Conservation (phyloP, 2,113 vertebrate genomes). For the Pomatorhinus ruficollis region DNA sequence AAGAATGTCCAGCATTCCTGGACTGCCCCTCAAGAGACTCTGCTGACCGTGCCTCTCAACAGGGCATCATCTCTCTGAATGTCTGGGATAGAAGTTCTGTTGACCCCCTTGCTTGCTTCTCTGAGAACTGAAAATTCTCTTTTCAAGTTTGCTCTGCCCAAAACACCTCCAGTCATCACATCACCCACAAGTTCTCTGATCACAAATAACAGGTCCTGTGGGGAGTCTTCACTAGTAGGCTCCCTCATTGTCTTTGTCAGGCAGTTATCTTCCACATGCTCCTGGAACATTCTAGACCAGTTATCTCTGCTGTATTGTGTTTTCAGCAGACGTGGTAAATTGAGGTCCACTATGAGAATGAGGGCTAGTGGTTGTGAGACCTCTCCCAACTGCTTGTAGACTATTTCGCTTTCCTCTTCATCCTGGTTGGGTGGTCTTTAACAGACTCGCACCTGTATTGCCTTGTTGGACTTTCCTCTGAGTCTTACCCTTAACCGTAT, state of each 20-base stretch:
- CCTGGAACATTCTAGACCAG: background rate
- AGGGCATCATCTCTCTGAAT: background rate
- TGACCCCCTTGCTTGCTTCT: background rate
- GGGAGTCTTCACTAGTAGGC: background rate
- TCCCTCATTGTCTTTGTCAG: background rate
- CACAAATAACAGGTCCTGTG: background rate
- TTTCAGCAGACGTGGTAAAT: background rate
- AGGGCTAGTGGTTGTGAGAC: background rate
- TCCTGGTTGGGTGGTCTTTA: background rate
- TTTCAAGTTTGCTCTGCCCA: background rate
- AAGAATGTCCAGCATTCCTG: background rate
- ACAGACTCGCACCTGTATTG: background rate
- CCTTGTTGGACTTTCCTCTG: background rate
- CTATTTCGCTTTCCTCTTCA: accelerated
- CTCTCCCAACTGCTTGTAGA: background rate
- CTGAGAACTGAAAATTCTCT: background rate
- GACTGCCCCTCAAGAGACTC: background rate
- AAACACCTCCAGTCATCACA: background rate
- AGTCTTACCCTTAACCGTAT: background rate
- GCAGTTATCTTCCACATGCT: background rate
- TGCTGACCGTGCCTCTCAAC: background rate
- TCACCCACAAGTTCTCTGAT: background rate
- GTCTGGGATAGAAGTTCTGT: background rate
- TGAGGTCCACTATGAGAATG: background rate
- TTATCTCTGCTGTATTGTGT: background rate